Conservation (phyloP, 2,797 vertebrate species). For the Sebastes taczanowskii region DNA sequence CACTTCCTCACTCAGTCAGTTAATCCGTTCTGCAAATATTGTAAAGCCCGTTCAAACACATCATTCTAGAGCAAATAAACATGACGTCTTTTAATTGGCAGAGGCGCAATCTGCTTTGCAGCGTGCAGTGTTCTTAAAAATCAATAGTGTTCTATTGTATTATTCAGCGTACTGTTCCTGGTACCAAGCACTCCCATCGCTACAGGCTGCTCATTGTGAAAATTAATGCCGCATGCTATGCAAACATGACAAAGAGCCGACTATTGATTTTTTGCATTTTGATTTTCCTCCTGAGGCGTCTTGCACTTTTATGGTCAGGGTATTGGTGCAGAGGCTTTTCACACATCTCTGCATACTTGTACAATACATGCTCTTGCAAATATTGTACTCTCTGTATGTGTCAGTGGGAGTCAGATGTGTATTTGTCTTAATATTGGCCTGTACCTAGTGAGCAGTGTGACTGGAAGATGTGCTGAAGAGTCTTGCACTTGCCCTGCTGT, state of each 20-base stretch:
- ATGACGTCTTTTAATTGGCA: slow-evolving; percentile 42
- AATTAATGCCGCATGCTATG: slow-evolving; percentile 50
- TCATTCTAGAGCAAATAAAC: slow-evolving; percentile 30
- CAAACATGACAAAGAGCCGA: slow-evolving; percentile 50
- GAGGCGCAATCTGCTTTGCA: slow-evolving; percentile 14
- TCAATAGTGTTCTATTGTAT: slow-evolving; percentile 51
- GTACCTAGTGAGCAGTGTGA: slow-evolving; percentile 23
- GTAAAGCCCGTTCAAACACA: slow-evolving; percentile 26
- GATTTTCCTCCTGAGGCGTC: slow-evolving; percentile 42
- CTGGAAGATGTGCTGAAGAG: slow-evolving; percentile 37
- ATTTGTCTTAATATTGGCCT: slow-evolving; percentile 4
- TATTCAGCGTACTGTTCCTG: slow-evolving; percentile 48
- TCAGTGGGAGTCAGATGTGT: slow-evolving; percentile 3
- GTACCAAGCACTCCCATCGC: slow-evolving; percentile 24
- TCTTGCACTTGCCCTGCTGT: slow-evolving; percentile 48
- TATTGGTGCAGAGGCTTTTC: slow-evolving; percentile 13
- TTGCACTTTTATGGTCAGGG: slow-evolving; percentile 9
- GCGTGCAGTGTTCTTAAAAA: slow-evolving; percentile 24
- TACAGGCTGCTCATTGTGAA: slow-evolving; percentile 40
- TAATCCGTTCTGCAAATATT: slow-evolving; percentile 31
- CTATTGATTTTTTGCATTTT: slow-evolving; percentile 52
- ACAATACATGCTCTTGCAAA: neutral
- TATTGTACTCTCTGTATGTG: neutral
- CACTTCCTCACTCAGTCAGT: neutral
- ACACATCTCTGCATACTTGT: slow-evolving; percentile 3